phyloP scores from a whole-genome alignment of 1,140 invertebrate genomes.

The Panulirus ornatus region DNA sequence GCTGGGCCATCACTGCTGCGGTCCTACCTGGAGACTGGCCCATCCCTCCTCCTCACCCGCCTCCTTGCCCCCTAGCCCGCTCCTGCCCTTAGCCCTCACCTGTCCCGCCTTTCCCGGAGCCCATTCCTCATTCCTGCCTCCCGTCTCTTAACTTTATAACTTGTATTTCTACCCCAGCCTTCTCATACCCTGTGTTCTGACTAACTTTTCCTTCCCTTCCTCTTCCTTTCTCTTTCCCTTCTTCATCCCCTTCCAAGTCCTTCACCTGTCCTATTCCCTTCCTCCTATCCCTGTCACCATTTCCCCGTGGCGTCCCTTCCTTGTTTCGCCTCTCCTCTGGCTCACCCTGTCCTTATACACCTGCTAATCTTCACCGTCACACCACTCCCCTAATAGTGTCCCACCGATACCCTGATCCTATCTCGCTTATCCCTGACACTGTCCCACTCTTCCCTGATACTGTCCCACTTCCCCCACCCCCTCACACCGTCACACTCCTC shows the following conservation, averaged over 20 bases:
- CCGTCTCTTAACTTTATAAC: background rate
- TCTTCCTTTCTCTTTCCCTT: background rate
- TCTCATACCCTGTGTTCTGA: no score
- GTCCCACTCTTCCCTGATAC: no score
- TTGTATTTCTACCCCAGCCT: no score
- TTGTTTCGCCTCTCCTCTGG: background rate
- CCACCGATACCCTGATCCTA: background rate
- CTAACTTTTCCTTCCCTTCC: background rate
- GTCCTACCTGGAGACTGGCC: no score
- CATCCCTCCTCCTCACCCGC: background rate
- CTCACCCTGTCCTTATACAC: background rate
- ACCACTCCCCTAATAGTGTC: no score
- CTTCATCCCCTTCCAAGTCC: background rate
- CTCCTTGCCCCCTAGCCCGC: background rate
- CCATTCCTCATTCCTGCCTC: background rate
- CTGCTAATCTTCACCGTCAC: no score
- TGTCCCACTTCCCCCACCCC: no score
- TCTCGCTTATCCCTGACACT: background rate
- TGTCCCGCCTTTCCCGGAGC: background rate
- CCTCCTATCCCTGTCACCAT: background rate
- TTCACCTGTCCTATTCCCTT: no score
- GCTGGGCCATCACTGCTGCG: background rate
- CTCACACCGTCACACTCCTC: no score
- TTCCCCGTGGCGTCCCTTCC: no score
- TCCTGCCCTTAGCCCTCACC: background rate